These are phyloP conservation scores for Agelaius tricolor DNA, from an alignment of 2,113 vertebrate genomes.

Conservation along the genomic window DNA sequence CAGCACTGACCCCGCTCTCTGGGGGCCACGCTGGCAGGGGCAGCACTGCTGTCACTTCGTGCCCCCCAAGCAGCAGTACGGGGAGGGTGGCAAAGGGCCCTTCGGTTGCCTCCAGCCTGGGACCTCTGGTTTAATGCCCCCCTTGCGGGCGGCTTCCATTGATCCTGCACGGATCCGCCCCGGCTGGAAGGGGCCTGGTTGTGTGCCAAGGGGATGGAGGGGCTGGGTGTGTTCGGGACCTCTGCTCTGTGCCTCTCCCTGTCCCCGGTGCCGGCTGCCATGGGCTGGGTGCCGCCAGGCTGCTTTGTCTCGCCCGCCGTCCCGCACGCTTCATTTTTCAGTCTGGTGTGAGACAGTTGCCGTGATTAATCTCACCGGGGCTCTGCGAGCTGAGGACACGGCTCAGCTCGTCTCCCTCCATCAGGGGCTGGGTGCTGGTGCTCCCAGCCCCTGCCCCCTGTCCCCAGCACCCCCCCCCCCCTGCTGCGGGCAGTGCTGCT, in stretches of 20 bases:
- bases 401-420: background rate
- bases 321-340: slow-evolving; percentile 55
- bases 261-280: background rate
- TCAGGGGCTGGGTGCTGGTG: background rate
- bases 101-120: background rate
- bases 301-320: slow-evolving; percentile 43
- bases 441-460: background rate
- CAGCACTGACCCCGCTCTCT: background rate
- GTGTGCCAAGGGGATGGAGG: background rate
- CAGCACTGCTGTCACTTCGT: background rate
- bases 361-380: background rate
- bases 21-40: background rate
- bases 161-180: background rate
- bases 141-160: background rate
- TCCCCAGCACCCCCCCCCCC: background rate
- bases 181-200: background rate
- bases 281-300: background rate
- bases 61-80: background rate
- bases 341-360: slow-evolving; percentile 25
- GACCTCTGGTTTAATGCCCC: background rate
- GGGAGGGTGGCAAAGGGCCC: no score
- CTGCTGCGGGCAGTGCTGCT: background rate
- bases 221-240: background rate
- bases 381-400: background rate
- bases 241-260: background rate